Evolutionary conservation across 2,888 invertebrate species (phyloP).

Genomic region (Drosophila infuscata): DNA sequence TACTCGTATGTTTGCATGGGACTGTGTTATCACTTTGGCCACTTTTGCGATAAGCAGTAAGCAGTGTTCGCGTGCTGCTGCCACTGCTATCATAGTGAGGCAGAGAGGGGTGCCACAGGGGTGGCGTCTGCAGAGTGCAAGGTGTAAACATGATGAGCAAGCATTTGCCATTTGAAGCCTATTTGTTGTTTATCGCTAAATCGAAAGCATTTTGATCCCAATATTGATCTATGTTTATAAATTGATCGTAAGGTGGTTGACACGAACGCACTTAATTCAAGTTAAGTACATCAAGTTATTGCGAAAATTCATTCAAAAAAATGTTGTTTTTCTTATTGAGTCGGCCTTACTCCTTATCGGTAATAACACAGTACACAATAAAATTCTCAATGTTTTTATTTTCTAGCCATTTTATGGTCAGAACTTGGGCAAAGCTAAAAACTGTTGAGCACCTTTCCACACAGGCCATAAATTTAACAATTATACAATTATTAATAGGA

Average conservation of each 20-base stretch:
- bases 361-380: constrained; percentile 50
- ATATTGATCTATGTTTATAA: neutral
- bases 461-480: constrained; percentile 6
- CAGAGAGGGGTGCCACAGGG: neutral
- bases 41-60: constrained; percentile 55
- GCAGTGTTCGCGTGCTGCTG: constrained; percentile 63
- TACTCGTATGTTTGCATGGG: constrained; percentile 27
- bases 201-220: constrained; percentile 29
- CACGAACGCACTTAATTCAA: constrained; percentile 2
- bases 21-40: constrained; percentile 47
- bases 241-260: constrained; percentile 56
- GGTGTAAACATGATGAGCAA: constrained; percentile 37
- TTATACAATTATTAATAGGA: constrained; percentile 36
- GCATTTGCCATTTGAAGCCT: constrained; percentile 35
- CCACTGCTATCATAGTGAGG: neutral
- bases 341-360: constrained; percentile 20
- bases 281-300: neutral
- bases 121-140: neutral
- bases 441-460: constrained; percentile 5
- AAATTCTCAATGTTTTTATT: constrained; percentile 4
- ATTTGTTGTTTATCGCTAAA: constrained; percentile 48
- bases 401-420: constrained; percentile 38
- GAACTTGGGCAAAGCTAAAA: constrained; percentile 12
- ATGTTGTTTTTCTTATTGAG: neutral
- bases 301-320: neutral